These are phyloP conservation scores for Oligia strigilis DNA, from an alignment of 2,888 invertebrate genomes.

Conservation along the genomic window DNA sequence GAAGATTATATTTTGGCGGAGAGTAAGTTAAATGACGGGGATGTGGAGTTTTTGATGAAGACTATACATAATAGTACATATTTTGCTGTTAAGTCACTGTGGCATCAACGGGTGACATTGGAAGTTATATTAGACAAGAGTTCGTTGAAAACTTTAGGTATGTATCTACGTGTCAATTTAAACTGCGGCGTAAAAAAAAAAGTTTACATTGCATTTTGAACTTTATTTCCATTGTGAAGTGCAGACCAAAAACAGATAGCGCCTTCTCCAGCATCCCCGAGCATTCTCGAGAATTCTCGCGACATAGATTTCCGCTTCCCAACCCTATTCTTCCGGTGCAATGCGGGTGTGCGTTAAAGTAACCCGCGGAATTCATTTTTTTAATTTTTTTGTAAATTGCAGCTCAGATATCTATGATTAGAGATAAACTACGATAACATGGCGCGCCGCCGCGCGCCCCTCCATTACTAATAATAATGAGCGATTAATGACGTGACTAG, in stretches of 20 bases:
- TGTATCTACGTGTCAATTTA: constrained; percentile 33
- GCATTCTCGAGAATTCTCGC: not conserved
- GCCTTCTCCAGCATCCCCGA: not conserved
- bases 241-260: not conserved
- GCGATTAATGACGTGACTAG: too few relatives aligned
- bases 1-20: constrained; percentile 77
- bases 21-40: constrained; percentile 69
- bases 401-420: too few relatives aligned
- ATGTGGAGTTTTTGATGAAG: constrained; percentile 82
- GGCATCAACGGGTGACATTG: constrained; percentile 90
- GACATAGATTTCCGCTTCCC: not conserved
- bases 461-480: too few relatives aligned
- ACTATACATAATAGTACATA: constrained; percentile 93
- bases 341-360: too few relatives aligned
- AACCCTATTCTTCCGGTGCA: too few relatives aligned
- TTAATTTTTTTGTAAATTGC: too few relatives aligned
- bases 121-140: constrained; percentile 91
- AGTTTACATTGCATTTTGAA: not conserved
- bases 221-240: not conserved
- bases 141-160: constrained; percentile 89
- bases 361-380: too few relatives aligned
- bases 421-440: too few relatives aligned
- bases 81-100: constrained; percentile 93
- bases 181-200: not conserved
- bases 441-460: too few relatives aligned